Evolutionary conservation across 2,797 vertebrate genomes (phyloP), one percentile per base, ranked within the genome.

Genomic region (Sphenodon punctatus): DNA sequence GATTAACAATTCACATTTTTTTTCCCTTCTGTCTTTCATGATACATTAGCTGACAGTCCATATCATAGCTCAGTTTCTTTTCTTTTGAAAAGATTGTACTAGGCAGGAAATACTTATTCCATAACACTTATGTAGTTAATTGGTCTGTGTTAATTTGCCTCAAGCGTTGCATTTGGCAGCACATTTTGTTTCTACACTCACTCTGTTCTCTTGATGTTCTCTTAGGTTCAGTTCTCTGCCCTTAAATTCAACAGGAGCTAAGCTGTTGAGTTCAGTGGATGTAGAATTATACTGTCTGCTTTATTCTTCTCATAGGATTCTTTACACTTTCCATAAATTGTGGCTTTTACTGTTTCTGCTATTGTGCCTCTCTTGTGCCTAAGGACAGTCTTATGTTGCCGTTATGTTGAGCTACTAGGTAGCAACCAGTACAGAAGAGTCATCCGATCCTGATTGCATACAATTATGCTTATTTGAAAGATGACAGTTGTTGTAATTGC

Each of bases 161-260:
- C 2, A 7, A 58, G 25, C 3, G 17, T 30, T 30, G n/a, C 13
- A 23, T 11, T 45, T 0, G 0, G 19, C 22, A 19, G 0, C 0
- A 8, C 13, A 3, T 43, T 78, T 49, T 10, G 3, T 30, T 53
- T 74, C 0, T 15, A 4, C 55, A 75, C 27, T 2, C 67, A 27
- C 42, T 7, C 9, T 75, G 82, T 69, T 71, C 71, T 82, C 39
- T 63, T 27, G 16, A 69, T 11, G 3, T 53, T 48, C 3, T 16
- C 6, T 4, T 10, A n/a, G 4, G 34, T 80, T 65, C 36, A 14
- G n/a, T n/a, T n/a, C n/a, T n/a, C n/a, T n/a, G n/a, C n/a, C n/a
- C n/a, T n/a, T n/a, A n/a, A n/a, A n/a, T n/a, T n/a, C n/a, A n/a
- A n/a, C n/a, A n/a, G n/a, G n/a, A n/a, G n/a, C n/a, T n/a, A n/a